Evolutionary conservation across 2,113 vertebrate species (phyloP).

Genomic region (Shinisaurus crocodilurus): DNA sequence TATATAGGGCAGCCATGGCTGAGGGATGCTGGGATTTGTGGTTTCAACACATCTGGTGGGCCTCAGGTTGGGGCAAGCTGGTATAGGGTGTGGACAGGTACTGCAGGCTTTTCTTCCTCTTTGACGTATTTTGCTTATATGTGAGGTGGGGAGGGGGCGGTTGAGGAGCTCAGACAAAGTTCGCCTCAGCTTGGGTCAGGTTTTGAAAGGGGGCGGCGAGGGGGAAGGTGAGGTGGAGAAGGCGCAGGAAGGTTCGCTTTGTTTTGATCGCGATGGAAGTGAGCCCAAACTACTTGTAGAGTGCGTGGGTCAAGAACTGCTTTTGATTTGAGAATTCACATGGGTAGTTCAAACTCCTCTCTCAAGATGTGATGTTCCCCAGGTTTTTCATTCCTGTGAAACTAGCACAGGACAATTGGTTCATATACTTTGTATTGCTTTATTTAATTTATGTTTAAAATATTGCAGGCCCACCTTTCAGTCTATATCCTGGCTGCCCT

Average conservation of each 20-base stretch:
- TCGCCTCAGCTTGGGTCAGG: not conserved
- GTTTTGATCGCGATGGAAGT: not conserved
- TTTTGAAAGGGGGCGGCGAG: not conserved
- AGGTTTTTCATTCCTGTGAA: not conserved
- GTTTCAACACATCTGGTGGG: no score
- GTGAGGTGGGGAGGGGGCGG: no score
- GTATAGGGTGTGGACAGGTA: rapidly evolving
- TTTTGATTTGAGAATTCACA: not conserved
- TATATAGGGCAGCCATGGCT: no score
- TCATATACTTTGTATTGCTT: not conserved
- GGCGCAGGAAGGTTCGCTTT: not conserved
- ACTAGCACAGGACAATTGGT: not conserved
- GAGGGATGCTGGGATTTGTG: no score
- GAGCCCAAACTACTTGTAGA: no score
- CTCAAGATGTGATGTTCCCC: not conserved
- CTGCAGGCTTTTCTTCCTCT: not conserved
- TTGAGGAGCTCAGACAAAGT: not conserved
- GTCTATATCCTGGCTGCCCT: no score
- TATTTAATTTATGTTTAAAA: not conserved
- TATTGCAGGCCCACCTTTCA: not conserved
- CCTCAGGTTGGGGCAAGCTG: no score
- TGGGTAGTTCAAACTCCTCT: not conserved
- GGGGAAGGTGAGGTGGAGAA: no score
- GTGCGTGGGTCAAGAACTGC: not conserved
- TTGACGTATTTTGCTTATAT: not conserved